Percentiles rank a stretch among this genome's conserved stretches.
Evolutionary conservation across 2,113 vertebrate genomes (phyloP).

Genomic region (Clupea harengus): DNA sequence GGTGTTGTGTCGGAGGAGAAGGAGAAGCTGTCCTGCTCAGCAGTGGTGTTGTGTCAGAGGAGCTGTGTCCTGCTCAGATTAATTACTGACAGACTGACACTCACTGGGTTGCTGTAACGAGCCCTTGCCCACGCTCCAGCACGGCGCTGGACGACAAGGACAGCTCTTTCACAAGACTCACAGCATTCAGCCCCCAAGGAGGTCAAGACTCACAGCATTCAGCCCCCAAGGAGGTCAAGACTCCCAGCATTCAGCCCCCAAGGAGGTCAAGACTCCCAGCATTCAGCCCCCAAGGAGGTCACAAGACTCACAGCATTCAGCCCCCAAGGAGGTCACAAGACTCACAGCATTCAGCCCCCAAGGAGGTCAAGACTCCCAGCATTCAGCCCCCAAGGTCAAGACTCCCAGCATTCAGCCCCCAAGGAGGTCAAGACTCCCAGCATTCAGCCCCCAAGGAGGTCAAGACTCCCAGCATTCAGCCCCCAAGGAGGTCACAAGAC

Average conservation of each 20-base stretch:
- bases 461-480: background rate
- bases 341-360: background rate
- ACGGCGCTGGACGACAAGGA: background rate
- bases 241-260: background rate
- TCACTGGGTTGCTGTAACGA: slow-evolving; percentile 11
- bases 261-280: background rate
- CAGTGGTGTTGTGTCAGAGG: background rate
- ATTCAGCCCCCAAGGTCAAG: background rate
- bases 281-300: background rate
- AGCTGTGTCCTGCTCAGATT: background rate
- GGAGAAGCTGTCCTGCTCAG: background rate
- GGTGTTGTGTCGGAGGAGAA: background rate
- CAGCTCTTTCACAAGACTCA: background rate
- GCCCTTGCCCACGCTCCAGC: background rate
- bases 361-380: background rate
- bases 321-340: background rate
- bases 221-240: background rate
- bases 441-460: too few species aligned
- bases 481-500: background rate
- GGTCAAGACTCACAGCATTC: background rate
- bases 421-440: background rate
- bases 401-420: background rate
- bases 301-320: background rate
- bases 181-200: too few species aligned
- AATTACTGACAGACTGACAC: background rate